Base-by-base conservation (phyloP, 1,140 invertebrate genomes). In the Pseudomyrmex gracilis region DNA sequence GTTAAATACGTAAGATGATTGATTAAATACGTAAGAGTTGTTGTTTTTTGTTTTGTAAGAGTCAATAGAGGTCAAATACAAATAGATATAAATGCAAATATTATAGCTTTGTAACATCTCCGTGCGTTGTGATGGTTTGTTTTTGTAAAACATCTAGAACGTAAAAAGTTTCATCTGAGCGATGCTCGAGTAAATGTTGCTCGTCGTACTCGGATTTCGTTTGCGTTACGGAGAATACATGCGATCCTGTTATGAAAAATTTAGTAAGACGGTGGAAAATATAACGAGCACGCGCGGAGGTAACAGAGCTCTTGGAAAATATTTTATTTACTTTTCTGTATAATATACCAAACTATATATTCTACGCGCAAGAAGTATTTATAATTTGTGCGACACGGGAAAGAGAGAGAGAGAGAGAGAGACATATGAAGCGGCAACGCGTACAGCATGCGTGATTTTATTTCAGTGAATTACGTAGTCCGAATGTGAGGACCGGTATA, bases 221-320 rank as follows among this genome's bases (percentile, higher is more conserved):
- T n/a, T 58, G 67, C 58, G 51, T 68, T 34, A 7, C 71, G 5
- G 15, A 34, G 45, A 64, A 68, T 7, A 67, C 34, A 43, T 13
- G 45, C 63, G 51, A 77, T 43, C 17, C 64, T 45, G 34, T 67
- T 67, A 45, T 67, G 76, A 68, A 70, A 70, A 78, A 17, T 78
- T 70, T 49, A 78, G 34, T 20, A 58, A 78, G 34, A 58, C 53
- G 51, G 3, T 53, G 15, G 15, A 47, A 68, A 68, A 47, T 71
- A 10, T 47, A 71, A 60, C 43, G 43, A 55, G 15, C 20, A 12
- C 2, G 17, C 2, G 17, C 55, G 17, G 34, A 20, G 34, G 43
- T 78, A 47, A 78, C 55, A 9, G 66, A 45, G 15, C 49, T 10
- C 64, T 67, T 20, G 10, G 4, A 47, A 4, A 10, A 70, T 58